phyloP scores from a whole-genome alignment of 1,140 invertebrate species.

The Diorhabda sublineata region DNA sequence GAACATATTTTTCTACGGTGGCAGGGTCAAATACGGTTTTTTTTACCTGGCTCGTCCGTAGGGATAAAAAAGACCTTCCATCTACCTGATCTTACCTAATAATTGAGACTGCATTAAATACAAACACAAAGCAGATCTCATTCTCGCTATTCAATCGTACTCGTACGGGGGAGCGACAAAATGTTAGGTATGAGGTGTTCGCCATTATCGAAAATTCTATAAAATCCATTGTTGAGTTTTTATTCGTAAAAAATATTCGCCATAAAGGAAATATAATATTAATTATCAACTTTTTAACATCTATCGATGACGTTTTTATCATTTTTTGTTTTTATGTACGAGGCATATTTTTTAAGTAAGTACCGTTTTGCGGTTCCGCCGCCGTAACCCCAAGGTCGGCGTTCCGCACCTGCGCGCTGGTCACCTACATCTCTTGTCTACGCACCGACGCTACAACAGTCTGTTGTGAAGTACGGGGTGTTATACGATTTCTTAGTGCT shows the following conservation, averaged over 20 bases:
- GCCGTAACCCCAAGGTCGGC: no score
- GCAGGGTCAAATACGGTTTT: constrained; percentile 19
- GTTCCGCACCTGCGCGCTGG: no score
- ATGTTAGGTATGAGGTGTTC: not conserved
- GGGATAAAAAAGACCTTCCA: constrained; percentile 19
- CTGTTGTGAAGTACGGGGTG: no score
- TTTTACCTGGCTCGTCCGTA: constrained; percentile 14
- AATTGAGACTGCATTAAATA: constrained; percentile 22
- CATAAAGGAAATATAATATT: not conserved
- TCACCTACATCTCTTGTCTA: no score
- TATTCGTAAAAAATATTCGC: not conserved
- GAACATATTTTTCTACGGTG: constrained; percentile 13
- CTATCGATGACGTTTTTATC: no score
- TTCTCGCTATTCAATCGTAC: not conserved
- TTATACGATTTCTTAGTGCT: no score
- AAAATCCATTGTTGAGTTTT: not conserved
- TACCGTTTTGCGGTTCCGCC: no score
- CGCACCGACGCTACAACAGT: no score
- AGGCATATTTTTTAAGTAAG: no score
- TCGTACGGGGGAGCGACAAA: not conserved
- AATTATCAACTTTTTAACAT: no score
- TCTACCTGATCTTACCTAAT: constrained; percentile 23
- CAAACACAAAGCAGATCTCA: constrained; percentile 5
- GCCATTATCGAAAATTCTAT: not conserved
- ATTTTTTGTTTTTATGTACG: no score